Evolutionary conservation across 2,797 vertebrate genomes (phyloP).

Genomic region (Artibeus jamaicensis): DNA sequence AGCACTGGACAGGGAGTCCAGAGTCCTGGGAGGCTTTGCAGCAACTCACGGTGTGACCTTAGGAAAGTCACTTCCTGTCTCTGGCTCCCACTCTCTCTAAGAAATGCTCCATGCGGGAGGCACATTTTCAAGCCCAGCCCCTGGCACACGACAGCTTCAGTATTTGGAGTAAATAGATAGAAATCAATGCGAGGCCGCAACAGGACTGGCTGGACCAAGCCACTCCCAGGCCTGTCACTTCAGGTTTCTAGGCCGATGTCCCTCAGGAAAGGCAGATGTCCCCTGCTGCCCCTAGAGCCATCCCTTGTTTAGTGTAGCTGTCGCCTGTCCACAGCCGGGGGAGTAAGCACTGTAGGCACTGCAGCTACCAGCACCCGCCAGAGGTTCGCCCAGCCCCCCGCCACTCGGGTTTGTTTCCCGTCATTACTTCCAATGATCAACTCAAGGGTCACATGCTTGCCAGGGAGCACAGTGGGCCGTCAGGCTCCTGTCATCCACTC

Average conservation of each 20-base stretch:
- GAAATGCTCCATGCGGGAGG: background rate
- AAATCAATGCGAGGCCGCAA: rapidly evolving
- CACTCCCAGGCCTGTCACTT: background rate
- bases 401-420: conserved; percentile 58
- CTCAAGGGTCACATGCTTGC: conserved; percentile 59
- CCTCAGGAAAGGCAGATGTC: background rate
- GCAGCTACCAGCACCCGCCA: background rate
- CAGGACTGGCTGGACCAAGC: background rate
- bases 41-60: background rate
- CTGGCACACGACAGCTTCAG: background rate
- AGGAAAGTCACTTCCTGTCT: background rate
- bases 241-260: background rate
- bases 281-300: background rate
- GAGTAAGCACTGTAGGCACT: background rate
- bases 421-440: conserved; percentile 72
- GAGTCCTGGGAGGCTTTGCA: background rate
- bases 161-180: background rate
- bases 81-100: background rate
- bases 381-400: background rate
- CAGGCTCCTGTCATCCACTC: conserved; percentile 73
- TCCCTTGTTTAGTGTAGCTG: background rate
- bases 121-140: background rate
- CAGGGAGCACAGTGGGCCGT: conserved; percentile 70
- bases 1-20: background rate
- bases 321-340: background rate